These are phyloP conservation scores for Equus przewalskii DNA, from an alignment of 2,113 vertebrate genomes.

Conservation along the genomic window DNA sequence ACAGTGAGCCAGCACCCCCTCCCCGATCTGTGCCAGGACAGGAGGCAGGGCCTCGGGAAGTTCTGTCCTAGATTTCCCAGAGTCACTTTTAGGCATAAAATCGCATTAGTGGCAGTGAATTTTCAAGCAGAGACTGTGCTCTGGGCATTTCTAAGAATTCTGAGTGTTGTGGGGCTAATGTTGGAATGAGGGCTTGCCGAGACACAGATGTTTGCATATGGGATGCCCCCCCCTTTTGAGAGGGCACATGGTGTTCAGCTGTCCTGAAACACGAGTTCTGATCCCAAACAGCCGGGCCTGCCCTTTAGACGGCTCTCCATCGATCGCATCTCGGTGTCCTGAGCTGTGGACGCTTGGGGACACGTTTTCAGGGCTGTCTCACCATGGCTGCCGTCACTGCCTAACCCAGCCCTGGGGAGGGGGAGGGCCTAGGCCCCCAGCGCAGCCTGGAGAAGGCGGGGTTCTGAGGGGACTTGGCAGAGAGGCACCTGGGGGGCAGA, in stretches of 20 bases:
- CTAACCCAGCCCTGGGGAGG: background rate
- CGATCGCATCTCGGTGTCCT: fast-evolving
- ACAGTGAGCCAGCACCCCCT: fast-evolving
- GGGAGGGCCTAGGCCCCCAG: background rate
- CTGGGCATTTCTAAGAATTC: background rate
- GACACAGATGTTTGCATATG: background rate
- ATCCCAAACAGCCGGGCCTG: background rate
- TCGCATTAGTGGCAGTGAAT: background rate
- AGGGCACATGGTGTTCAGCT: background rate
- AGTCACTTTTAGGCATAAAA: background rate
- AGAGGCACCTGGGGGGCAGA: too few species aligned
- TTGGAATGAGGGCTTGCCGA: fast-evolving
- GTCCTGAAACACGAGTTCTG: background rate
- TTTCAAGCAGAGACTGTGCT: background rate
- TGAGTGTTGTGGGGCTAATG: background rate
- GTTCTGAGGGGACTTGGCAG: background rate
- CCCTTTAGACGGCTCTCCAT: background rate
- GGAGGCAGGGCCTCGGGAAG: background rate
- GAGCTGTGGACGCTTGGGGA: background rate
- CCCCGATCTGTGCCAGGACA: fast-evolving
- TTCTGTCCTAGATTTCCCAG: background rate
- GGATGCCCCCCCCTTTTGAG: fast-evolving
- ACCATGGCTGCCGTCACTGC: background rate
- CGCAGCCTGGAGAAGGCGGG: fast-evolving
- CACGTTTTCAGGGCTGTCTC: background rate